Evolutionary conservation across 1,140 invertebrate species (phyloP), one percentile per base, ranked within the genome.

Genomic region (Zaprionus gabonicus): DNA sequence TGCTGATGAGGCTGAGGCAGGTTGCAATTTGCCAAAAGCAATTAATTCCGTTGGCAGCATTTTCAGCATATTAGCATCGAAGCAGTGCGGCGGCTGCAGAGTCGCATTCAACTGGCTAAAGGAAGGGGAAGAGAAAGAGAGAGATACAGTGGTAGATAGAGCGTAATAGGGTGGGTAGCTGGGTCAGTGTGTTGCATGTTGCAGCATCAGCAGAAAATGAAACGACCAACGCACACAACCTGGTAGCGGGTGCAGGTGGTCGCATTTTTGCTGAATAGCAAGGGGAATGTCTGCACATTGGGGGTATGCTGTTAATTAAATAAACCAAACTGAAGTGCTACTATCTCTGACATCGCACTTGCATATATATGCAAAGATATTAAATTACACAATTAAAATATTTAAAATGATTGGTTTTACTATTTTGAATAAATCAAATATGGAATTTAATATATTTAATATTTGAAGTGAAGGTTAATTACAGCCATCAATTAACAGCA

Each of bases 41-140:
- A 92, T 92, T 92, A 92, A 91, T 80, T 92, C 91, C 55, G 82
- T 88, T 60, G 91, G 91, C 77, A 92, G 68, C 78, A 92, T 82
- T 86, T 92, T 92, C 77, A 92, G 82, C 79, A 92, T 81, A 76
- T 91, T 91, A 73, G 76, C 78, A 83, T 92, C 87, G 77, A 92
- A 92, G 66, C 91, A 92, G 12, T 78, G 71, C 78, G 82, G 71
- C 27, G 91, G 91, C 68, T 91, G 76, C 27, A 92, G 67, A 27
- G 91, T 92, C 31, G 91, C 91, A 86, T 92, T 92, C 58, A 92
- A 74, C 76, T 92, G 91, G 2, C 91, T 92, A 31, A 25, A 20
- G 17, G 60, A 13, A 41, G 23, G 53, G 38, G 28, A 15, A 20
- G 31, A 23, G 41, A 66, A n/a, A 28, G 31, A 31, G n/a, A 28